A percentile compares a stretch with the other conserved stretches of the same genome.
Conservation (phyloP, 2,113 vertebrate species). For the Oreocharis arfaki region DNA sequence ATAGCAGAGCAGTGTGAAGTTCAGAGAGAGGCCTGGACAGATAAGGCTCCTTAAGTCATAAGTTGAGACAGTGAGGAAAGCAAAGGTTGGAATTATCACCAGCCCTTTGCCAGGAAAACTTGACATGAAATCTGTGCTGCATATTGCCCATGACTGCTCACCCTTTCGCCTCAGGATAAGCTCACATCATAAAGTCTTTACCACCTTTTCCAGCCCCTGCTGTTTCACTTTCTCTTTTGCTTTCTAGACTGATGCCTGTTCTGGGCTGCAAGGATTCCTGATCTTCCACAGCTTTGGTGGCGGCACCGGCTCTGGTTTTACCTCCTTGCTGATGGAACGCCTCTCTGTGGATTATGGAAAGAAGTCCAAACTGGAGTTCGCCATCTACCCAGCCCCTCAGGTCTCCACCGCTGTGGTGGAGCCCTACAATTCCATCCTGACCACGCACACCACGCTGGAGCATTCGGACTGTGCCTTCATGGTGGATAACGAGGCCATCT, state of each 20-base stretch:
- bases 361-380: conserved; percentile 91
- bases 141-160: not conserved
- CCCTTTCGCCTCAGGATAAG: not conserved
- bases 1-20: not conserved
- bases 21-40: not conserved
- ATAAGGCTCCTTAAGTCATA: not conserved
- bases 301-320: conserved; percentile 79
- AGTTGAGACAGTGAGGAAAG: not conserved
- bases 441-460: conserved; percentile 77
- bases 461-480: conserved; percentile 81
- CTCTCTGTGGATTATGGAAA: conserved; percentile 85
- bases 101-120: not conserved
- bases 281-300: conserved; percentile 83
- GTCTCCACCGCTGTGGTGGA: conserved; percentile 81
- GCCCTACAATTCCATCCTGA: conserved; percentile 83
- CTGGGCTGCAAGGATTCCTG: conserved; percentile 79
- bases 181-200: not conserved
- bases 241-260: conserved; percentile 75
- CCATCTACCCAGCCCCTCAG: conserved; percentile 87
- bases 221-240: not conserved
- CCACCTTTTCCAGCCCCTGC: not conserved
- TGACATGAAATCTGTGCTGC: not conserved
- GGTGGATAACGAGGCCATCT: conserved; percentile 83
- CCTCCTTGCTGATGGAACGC: conserved; percentile 90
- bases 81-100: not conserved